Percentiles rank a stretch among this genome's conserved stretches.
phyloP scores from a whole-genome alignment of 2,113 vertebrate species.

The Sprattus sprattus region DNA sequence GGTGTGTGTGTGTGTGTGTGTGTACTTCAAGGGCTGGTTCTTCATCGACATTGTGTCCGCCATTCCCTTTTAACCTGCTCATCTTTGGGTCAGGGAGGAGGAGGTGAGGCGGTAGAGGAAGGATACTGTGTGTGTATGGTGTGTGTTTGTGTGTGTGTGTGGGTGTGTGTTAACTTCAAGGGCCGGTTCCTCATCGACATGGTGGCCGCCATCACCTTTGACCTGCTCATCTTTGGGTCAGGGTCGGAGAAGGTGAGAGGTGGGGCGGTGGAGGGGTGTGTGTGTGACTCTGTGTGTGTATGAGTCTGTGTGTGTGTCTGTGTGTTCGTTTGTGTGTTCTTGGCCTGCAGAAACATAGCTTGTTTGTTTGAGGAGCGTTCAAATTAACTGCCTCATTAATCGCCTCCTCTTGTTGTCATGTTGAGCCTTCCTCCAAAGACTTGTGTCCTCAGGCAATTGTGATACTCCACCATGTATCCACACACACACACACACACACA shows the following conservation, averaged over 20 bases:
- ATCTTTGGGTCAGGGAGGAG: constrained; percentile 98
- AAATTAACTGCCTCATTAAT: too few relatives aligned
- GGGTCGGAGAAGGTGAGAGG: neutral
- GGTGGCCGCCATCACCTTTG: constrained; percentile 36
- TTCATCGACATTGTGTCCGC: constrained; percentile 99
- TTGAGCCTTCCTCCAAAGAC: too few relatives aligned
- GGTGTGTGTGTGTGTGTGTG: constrained; percentile 3
- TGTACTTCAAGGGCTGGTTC: constrained; percentile 72
- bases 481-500: neutral
- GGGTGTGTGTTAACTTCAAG: constrained; percentile 86
- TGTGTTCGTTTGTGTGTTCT: neutral
- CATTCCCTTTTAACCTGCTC: constrained; percentile 95
- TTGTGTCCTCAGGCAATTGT: too few relatives aligned
- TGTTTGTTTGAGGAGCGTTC: too few relatives aligned
- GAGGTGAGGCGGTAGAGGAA: constrained; percentile 54
- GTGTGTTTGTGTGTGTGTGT: neutral
- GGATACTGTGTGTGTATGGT: too few relatives aligned
- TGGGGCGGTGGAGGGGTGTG: too few relatives aligned
- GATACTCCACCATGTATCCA: neutral
- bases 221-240: too few relatives aligned
- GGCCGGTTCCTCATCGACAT: constrained; percentile 99
- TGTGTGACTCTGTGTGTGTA: neutral
- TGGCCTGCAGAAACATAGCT: too few relatives aligned
- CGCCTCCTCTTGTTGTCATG: too few relatives aligned
- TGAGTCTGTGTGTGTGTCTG: neutral